Percentiles rank a stretch among this genome's conserved stretches.
phyloP scores from a whole-genome alignment of 2,113 vertebrate species.

The Rhinopithecus roxellana region DNA sequence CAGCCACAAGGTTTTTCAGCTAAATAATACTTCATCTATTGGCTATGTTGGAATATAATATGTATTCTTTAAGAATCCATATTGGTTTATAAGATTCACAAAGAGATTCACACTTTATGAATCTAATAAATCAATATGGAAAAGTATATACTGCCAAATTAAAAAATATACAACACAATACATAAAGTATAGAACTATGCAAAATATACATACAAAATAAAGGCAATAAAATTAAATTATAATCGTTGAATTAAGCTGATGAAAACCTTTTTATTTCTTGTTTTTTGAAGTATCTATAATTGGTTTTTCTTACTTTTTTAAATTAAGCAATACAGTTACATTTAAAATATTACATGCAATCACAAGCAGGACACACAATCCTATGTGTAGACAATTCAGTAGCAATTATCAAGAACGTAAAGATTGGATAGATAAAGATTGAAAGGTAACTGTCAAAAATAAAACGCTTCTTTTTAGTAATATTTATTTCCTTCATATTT shows the following conservation, averaged over 20 bases:
- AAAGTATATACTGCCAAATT: background rate
- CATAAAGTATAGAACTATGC: background rate
- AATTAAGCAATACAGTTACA: background rate
- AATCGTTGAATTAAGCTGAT: background rate
- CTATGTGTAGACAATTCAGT: background rate
- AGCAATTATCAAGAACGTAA: background rate
- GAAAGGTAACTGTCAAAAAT: background rate
- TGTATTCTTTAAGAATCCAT: background rate
- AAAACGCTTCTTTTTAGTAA: background rate
- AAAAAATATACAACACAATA: background rate
- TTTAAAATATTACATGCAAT: background rate
- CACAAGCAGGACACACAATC: background rate
- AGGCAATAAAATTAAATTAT: conserved; percentile 3
- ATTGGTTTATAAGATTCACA: no score
- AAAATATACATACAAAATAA: background rate
- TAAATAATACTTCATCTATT: background rate
- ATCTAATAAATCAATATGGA: background rate
- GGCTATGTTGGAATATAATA: background rate
- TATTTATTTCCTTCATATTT: background rate
- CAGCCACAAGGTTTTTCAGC: background rate
- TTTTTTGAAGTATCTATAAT: conserved; percentile 10
- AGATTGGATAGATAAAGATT: background rate
- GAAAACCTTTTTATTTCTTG: background rate
- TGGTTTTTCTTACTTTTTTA: background rate
- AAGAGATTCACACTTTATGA: background rate